Base-by-base conservation (phyloP, 30 jellyfish, hydroid and myxozoan genomes). In the Rhopilema esculentum region DNA sequence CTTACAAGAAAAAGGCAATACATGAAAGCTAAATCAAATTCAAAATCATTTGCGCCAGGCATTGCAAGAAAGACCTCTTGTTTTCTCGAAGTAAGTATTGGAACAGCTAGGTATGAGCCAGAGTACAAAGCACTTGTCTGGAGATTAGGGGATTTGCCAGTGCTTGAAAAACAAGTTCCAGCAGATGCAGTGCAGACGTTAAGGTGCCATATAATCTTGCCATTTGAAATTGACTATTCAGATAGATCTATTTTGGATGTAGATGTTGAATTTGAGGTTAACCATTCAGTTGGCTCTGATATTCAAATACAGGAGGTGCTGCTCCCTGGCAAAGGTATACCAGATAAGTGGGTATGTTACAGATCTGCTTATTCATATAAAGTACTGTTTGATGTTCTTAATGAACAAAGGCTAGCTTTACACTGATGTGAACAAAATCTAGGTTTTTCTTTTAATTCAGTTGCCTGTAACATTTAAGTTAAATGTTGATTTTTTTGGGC, bases 341-440 rank as follows among this genome's bases (percentile, higher is more conserved):
- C 96, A 4, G 98, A 93, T 31, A 88, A 93, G 73, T 93, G 98
- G 98, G 94, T 93, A 16, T 89, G 97, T 77, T 93, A 93, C 78
- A 88, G 91, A 48, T 88, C 97, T 4, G 32, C 79, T 20, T 93
- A 88, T 57, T 62, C 71, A 19, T 93, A 93, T 82, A 93, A 85
- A 62, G 74, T 89, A 12, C 21, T 75, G 9, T 67, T 88, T 90
- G 84, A 75, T 64, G 85, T 91, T 18, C 26, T 64, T 32, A 89
- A 91, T 40, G 30, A 74, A 57, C 89, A 88, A 21, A 77, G 82
- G 49, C 63, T 78, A 57, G 84, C 85, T 71, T 63, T 63, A 12
- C 57, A 40, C 12, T 40, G 57, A 40, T 40, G 12, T 40, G n/a
- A n/a, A n/a, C n/a, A n/a, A n/a, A n/a, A n/a, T n/a, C n/a, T n/a